phyloP scores from a whole-genome alignment of 2,888 invertebrate genomes.

The Catonia carolina region DNA sequence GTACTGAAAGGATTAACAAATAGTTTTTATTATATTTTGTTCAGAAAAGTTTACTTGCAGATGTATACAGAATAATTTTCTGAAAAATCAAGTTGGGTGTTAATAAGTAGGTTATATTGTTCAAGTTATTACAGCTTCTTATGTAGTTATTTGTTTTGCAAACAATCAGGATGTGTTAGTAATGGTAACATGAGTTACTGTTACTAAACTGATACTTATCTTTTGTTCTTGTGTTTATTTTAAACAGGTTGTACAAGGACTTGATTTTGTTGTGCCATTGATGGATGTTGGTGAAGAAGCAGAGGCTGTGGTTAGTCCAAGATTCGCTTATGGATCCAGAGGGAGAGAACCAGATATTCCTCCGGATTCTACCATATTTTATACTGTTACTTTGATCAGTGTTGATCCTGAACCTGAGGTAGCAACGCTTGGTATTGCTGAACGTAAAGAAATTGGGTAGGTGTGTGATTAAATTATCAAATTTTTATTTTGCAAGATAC shows the following conservation, averaged over 20 bases:
- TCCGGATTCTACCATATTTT: constrained; percentile 57
- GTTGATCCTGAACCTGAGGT: constrained; percentile 55
- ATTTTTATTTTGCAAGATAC: no score
- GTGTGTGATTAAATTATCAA: no score
- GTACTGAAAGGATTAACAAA: no score
- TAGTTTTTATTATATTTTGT: no score
- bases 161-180: background rate
- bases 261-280: constrained; percentile 76
- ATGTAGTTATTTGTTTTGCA: background rate
- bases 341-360: constrained; percentile 61
- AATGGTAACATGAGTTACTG: no score
- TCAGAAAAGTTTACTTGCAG: no score
- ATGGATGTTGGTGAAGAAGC: constrained; percentile 80
- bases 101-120: no score
- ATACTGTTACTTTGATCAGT: constrained; percentile 63
- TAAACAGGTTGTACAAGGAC: constrained; percentile 55
- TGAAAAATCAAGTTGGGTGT: no score
- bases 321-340: constrained; percentile 74
- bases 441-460: constrained; percentile 72
- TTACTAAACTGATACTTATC: background rate
- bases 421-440: constrained; percentile 55
- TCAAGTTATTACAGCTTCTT: background rate
- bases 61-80: no score
- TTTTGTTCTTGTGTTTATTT: background rate
- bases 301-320: constrained; percentile 61